phyloP scores from a whole-genome alignment of 1,140 invertebrate genomes.

The Tenebrio molitor region DNA sequence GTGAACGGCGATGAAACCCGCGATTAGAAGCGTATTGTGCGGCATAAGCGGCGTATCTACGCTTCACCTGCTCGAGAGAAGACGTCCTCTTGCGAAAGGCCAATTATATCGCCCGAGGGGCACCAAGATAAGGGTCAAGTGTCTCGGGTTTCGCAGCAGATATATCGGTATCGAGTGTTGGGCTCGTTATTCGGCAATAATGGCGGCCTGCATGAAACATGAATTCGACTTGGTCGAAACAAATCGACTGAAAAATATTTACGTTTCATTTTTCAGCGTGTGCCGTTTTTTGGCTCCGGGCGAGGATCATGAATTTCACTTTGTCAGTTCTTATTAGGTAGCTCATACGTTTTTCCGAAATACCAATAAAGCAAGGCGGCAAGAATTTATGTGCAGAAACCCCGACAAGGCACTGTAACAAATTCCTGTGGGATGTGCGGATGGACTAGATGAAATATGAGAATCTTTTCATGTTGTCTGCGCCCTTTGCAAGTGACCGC shows the following conservation, averaged over 20 bases:
- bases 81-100: conserved; percentile 43
- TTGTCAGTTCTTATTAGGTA: conserved; percentile 46
- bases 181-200: conserved; percentile 31
- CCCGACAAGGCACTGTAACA: conserved; percentile 42
- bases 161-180: conserved; percentile 25
- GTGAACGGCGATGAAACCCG: conserved; percentile 29
- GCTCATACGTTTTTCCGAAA: conserved; percentile 45
- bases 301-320: conserved; percentile 42
- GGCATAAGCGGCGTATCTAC: conserved; percentile 18
- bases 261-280: conserved; percentile 39
- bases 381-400: conserved; percentile 45
- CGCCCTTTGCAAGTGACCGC: conserved; percentile 25
- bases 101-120: conserved; percentile 44
- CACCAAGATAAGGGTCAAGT: conserved; percentile 43
- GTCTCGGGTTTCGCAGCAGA: conserved; percentile 34
- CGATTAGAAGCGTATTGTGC: conserved; percentile 25
- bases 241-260: conserved; percentile 26
- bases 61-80: conserved; percentile 45
- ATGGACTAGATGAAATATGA: conserved; percentile 44
- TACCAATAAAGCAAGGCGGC: conserved; percentile 39
- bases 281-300: conserved; percentile 12
- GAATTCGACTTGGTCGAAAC: neutral
- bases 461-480: conserved; percentile 43
- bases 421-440: conserved; percentile 44
- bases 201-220: neutral